These are phyloP conservation scores for Drosophila yooni DNA, from an alignment of 2,888 invertebrate species.

Conservation along the genomic window DNA sequence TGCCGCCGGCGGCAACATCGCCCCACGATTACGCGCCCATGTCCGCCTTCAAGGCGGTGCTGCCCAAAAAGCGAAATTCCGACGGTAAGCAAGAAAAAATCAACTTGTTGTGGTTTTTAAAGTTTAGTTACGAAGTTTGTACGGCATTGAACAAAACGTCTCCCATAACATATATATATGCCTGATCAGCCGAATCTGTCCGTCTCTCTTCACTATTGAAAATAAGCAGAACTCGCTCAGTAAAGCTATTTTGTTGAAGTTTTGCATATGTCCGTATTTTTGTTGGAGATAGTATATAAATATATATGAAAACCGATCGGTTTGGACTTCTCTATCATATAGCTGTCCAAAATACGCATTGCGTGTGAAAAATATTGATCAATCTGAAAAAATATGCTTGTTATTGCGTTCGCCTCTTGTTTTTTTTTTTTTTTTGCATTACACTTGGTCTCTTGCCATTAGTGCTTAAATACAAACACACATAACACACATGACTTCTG, in stretches of 20 bases:
- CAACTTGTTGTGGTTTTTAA: neutral
- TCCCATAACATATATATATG: neutral
- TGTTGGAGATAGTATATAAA: neutral
- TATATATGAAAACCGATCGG: neutral
- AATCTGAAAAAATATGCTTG: neutral
- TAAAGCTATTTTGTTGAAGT: neutral
- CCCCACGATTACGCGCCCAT: conserved; percentile 81
- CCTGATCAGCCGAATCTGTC: neutral
- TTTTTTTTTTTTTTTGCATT: too few relatives aligned
- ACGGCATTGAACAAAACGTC: neutral
- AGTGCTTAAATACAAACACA: neutral
- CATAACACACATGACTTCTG: neutral
- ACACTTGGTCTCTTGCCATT: neutral
- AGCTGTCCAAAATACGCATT: neutral
- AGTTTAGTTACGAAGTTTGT: neutral
- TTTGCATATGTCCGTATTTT: neutral
- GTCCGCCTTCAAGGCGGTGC: conserved; percentile 85
- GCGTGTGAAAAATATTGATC: neutral
- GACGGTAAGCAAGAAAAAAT: conserved; percentile 81
- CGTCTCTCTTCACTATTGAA: neutral
- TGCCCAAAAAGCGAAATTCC: conserved; percentile 84
- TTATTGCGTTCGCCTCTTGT: neutral
- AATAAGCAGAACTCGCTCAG: neutral
- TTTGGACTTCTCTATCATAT: neutral
- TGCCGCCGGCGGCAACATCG: conserved; percentile 70